These are phyloP conservation scores for Rhinolophus sinicus DNA, from an alignment of 2,113 vertebrate species.

Conservation along the genomic window DNA sequence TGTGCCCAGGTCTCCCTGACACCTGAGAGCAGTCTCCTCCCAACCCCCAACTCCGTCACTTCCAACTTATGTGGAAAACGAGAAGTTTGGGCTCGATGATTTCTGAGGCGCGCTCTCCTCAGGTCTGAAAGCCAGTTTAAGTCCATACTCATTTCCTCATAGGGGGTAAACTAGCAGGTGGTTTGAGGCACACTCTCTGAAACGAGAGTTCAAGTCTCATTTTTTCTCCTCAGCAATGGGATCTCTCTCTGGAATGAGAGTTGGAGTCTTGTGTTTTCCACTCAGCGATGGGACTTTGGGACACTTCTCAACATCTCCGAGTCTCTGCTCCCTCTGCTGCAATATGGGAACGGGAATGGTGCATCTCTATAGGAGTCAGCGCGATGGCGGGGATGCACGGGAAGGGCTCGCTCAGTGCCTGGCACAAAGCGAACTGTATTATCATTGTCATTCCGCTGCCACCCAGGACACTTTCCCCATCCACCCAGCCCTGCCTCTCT, in stretches of 20 bases:
- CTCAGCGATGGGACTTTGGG: background rate
- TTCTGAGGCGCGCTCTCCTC: background rate
- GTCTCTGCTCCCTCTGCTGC: background rate
- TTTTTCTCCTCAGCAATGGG: background rate
- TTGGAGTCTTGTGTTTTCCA: background rate
- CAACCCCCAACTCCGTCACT: background rate
- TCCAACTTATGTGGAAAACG: background rate
- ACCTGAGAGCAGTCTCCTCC: background rate
- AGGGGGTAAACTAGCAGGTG: background rate
- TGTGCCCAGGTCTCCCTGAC: background rate
- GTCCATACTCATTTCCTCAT: background rate
- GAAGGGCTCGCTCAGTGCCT: background rate
- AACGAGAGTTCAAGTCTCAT: background rate
- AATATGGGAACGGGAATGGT: rapidly evolving
- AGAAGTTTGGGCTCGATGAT: background rate
- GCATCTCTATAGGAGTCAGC: rapidly evolving
- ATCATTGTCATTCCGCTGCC: rapidly evolving
- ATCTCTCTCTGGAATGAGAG: background rate
- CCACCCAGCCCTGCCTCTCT: background rate
- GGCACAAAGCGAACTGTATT: background rate
- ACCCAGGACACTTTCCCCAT: background rate
- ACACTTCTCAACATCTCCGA: background rate
- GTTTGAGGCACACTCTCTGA: background rate
- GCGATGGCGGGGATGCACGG: rapidly evolving
- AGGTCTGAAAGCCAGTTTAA: slow-evolving; percentile 3